Conservation (phyloP, 2,888 invertebrate species). For the Zaprionus bogoriensis region DNA sequence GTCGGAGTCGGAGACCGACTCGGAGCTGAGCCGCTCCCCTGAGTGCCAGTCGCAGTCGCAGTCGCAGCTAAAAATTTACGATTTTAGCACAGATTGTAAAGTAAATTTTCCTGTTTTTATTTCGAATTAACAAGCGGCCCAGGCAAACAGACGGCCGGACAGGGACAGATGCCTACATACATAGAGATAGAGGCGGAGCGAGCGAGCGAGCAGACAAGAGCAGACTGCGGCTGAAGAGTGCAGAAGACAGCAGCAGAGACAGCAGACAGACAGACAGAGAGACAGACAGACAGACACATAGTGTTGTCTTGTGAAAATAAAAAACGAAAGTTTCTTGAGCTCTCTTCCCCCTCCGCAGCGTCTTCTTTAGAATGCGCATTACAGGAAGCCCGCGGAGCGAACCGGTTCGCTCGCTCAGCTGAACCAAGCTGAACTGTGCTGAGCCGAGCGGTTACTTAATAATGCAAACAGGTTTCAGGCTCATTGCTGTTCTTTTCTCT, state of each 20-base stretch:
- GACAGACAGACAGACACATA: slow-evolving; percentile 14
- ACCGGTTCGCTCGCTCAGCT: slow-evolving; percentile 47
- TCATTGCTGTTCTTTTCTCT: not conserved
- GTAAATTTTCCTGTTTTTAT: slow-evolving; percentile 80
- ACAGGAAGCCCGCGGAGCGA: slow-evolving; percentile 62
- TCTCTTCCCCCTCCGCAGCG: slow-evolving; percentile 1
- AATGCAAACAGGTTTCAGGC: slow-evolving; percentile 75
- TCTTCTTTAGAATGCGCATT: slow-evolving; percentile 59
- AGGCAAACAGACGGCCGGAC: slow-evolving; percentile 36
- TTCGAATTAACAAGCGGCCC: slow-evolving; percentile 75
- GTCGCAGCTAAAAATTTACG: slow-evolving; percentile 75
- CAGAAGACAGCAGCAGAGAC: not conserved
- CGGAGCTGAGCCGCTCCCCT: slow-evolving; percentile 48
- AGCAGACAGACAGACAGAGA: not conserved
- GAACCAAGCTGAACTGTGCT: slow-evolving; percentile 6
- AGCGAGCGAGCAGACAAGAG: too few relatives aligned
- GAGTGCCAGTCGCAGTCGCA: slow-evolving; percentile 39
- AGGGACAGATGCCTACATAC: slow-evolving; percentile 14
- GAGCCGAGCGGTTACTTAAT: slow-evolving; percentile 67
- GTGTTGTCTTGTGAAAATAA: slow-evolving; percentile 48
- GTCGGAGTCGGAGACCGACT: not conserved
- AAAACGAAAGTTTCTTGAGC: slow-evolving; percentile 71
- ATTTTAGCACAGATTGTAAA: slow-evolving; percentile 80
- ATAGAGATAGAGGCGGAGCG: too few relatives aligned
- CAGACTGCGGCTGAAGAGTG: not conserved